phyloP scores from a whole-genome alignment of 2,797 vertebrate genomes.

The Macropus fuliginosus region DNA sequence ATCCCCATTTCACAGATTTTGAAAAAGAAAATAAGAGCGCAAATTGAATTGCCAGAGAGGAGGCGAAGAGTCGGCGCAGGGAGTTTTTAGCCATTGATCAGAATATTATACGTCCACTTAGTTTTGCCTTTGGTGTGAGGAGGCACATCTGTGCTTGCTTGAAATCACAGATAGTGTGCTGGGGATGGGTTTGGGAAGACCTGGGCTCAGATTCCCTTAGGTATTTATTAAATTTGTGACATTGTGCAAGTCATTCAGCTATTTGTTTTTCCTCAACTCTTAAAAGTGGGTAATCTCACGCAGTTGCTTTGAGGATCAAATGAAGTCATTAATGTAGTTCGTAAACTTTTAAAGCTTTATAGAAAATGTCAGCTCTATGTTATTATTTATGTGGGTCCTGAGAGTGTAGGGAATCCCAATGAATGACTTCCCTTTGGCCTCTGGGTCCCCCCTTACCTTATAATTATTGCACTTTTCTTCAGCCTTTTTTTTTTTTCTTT shows the following conservation, averaged over 20 bases:
- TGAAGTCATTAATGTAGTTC: background rate
- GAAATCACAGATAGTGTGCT: background rate
- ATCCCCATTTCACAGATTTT: background rate
- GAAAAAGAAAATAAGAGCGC: background rate
- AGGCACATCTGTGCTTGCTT: background rate
- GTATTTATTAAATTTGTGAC: background rate
- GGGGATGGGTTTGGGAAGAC: background rate
- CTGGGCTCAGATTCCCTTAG: background rate
- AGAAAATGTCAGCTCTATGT: background rate
- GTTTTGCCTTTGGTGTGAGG: background rate
- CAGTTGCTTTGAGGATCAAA: background rate
- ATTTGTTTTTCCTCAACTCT: background rate
- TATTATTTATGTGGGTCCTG: background rate
- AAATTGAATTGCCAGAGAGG: slow-evolving; percentile 26
- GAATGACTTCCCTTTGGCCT: background rate
- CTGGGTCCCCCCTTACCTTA: background rate
- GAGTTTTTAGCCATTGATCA: background rate
- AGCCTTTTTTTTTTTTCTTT: background rate
- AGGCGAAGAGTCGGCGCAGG: background rate
- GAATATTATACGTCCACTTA: background rate
- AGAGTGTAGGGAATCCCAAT: background rate
- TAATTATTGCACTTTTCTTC: background rate
- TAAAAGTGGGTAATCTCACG: background rate
- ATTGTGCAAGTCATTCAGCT: background rate
- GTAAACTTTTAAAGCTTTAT: background rate